These are phyloP conservation scores for Leucozona laternaria DNA, from an alignment of 2,888 invertebrate species.

Conservation along the genomic window DNA sequence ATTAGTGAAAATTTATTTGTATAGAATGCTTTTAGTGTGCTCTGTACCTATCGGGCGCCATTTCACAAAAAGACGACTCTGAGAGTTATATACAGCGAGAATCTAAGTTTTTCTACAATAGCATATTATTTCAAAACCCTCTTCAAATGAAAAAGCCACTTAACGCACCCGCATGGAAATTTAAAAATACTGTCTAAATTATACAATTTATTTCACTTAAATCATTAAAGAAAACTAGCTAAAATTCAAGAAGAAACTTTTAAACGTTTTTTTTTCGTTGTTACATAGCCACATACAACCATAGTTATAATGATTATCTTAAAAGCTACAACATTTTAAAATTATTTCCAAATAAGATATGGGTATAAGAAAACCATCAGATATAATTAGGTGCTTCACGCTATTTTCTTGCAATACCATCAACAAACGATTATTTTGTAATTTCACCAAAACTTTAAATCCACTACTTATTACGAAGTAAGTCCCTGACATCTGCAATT, in stretches of 20 bases:
- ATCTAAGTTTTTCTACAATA: no score
- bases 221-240: no score
- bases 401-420: conserved; percentile 29
- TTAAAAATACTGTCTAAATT: no score
- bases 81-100: no score
- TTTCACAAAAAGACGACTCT: no score
- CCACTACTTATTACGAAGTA: conserved; percentile 9
- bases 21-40: no score
- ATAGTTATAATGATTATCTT: background rate
- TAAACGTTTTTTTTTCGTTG: background rate
- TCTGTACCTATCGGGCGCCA: no score
- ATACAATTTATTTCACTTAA: no score
- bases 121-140: no score
- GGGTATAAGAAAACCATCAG: background rate
- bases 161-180: no score
- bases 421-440: conserved; percentile 38
- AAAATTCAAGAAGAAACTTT: background rate
- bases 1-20: no score
- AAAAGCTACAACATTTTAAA: background rate
- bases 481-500: conserved; percentile 61
- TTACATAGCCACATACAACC: background rate
- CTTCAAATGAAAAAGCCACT: no score
- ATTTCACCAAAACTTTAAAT: conserved; percentile 37
- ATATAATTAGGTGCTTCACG: conserved; percentile 52
- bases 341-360: background rate